These are phyloP conservation scores for Calyptomena viridis DNA, from an alignment of 2,113 vertebrate genomes.

Conservation along the genomic window DNA sequence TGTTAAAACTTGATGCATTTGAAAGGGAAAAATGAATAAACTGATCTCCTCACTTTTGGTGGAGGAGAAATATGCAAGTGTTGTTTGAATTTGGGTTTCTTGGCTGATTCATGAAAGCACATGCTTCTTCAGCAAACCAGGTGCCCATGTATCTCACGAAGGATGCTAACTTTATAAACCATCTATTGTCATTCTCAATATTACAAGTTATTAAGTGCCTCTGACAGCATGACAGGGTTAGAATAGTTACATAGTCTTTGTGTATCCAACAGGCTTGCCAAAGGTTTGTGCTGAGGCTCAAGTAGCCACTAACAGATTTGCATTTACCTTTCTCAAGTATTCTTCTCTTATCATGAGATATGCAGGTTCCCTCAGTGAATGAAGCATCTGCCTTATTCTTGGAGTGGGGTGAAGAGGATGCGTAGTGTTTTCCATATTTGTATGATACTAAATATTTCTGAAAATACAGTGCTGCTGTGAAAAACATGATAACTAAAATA, in stretches of 20 bases:
- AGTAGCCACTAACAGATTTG: background rate
- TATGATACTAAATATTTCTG: background rate
- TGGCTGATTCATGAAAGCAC: background rate
- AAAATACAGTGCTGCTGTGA: background rate
- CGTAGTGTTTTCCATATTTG: background rate
- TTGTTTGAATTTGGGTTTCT: background rate
- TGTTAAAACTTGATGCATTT: slow-evolving; percentile 60
- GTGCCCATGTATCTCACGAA: background rate
- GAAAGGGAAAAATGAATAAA: slow-evolving; percentile 57
- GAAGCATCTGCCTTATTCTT: background rate
- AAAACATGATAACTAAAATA: background rate
- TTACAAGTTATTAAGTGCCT: background rate
- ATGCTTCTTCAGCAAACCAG: slow-evolving; percentile 6
- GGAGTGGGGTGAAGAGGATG: background rate
- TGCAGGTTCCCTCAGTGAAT: background rate
- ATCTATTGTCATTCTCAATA: background rate
- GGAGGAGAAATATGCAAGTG: slow-evolving; percentile 21
- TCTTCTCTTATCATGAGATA: background rate
- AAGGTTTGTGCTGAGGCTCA: background rate
- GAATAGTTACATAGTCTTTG: background rate
- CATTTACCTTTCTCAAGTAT: background rate
- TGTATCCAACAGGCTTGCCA: background rate
- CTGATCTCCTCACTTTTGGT: slow-evolving; percentile 41
- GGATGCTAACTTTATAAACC: background rate
- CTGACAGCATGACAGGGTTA: background rate